Evolutionary conservation across 2,797 vertebrate genomes (phyloP).

Genomic region (Chelon labrosus): DNA sequence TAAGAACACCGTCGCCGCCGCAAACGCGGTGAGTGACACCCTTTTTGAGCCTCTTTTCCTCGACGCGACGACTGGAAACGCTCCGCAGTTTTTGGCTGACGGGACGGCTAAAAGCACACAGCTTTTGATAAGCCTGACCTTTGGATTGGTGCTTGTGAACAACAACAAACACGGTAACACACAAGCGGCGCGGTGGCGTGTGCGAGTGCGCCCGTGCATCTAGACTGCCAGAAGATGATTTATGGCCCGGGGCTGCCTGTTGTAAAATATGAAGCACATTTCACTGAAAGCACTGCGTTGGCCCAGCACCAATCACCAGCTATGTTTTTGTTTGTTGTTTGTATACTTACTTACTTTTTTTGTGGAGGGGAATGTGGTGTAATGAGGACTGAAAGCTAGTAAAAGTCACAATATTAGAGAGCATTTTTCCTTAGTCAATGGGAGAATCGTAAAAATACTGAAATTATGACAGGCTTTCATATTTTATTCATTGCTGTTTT

Average conservation of each 20-base stretch:
- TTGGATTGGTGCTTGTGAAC: conserved; percentile 36
- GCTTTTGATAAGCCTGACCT: conserved; percentile 40
- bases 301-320: conserved; percentile 18
- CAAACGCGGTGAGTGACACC: conserved; percentile 20
- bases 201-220: conserved; percentile 28
- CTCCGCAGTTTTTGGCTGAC: conserved; percentile 16
- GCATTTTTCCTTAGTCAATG: not conserved
- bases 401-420: conserved; percentile 16
- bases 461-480: conserved; percentile 5
- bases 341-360: no score
- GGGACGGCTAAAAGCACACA: not conserved
- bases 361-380: not conserved
- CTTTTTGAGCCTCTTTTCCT: conserved; percentile 15
- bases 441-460: conserved; percentile 11
- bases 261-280: conserved; percentile 46
- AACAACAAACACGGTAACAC: conserved; percentile 28
- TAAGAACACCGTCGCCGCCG: conserved; percentile 20
- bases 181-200: conserved; percentile 5
- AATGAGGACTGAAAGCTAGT: conserved; percentile 45
- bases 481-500: not conserved
- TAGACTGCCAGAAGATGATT: conserved; percentile 58
- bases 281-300: conserved; percentile 34
- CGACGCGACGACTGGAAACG: conserved; percentile 20
- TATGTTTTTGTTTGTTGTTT: not conserved
- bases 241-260: conserved; percentile 32